A percentile compares a stretch with the other conserved stretches of the same genome.
phyloP scores from a whole-genome alignment of 1,140 invertebrate species.

The Leptinotarsa texana region DNA sequence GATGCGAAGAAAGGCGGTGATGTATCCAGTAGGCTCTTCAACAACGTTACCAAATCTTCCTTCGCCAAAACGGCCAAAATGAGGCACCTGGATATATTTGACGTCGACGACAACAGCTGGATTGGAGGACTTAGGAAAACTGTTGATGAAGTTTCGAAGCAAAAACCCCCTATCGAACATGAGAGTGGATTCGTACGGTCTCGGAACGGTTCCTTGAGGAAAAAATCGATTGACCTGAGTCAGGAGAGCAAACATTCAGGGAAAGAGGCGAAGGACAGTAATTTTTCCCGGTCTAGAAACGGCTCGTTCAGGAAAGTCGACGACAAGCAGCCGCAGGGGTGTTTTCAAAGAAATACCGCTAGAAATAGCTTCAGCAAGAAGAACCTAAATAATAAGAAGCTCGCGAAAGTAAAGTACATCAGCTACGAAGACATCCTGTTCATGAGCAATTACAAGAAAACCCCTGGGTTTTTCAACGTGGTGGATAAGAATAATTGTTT shows the following conservation, averaged over 20 bases:
- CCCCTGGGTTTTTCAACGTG: constrained; percentile 32
- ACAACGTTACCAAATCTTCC: constrained; percentile 62
- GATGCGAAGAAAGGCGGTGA: constrained; percentile 50
- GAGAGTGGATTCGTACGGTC: constrained; percentile 31
- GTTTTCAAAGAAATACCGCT: constrained; percentile 3
- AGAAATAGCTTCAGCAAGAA: constrained; percentile 31
- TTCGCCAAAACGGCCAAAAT: constrained; percentile 63
- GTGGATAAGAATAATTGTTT: constrained; percentile 40
- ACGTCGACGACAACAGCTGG: constrained; percentile 45
- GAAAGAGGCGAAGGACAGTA: not conserved
- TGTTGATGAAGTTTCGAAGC: constrained; percentile 29
- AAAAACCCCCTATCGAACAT: constrained; percentile 7
- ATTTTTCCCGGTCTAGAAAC: constrained; percentile 10
- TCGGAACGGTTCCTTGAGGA: constrained; percentile 35
- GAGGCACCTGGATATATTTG: constrained; percentile 57
- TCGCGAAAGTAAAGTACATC: constrained; percentile 26
- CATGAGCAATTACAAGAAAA: constrained; percentile 37
- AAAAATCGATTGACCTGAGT: constrained; percentile 14
- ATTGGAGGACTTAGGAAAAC: constrained; percentile 42
- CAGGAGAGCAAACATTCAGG: constrained; percentile 1
- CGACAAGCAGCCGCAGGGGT: not conserved
- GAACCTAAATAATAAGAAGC: constrained; percentile 26
- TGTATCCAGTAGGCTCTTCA: constrained; percentile 57
- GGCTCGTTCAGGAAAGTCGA: constrained; percentile 2
- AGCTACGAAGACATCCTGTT: constrained; percentile 34